phyloP scores from a whole-genome alignment of 2,888 invertebrate genomes.

The Thyatira batis region DNA sequence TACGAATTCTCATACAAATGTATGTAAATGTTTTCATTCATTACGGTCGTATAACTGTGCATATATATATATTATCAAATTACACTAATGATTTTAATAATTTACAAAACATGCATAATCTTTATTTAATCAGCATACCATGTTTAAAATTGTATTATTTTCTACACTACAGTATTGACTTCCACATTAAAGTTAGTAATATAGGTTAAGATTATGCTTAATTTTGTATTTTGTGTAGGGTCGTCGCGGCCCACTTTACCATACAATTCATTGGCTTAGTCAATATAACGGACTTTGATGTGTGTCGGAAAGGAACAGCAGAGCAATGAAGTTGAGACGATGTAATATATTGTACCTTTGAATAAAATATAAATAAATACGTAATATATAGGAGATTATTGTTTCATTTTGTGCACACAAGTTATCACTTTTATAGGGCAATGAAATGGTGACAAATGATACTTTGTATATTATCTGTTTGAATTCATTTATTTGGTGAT shows the following conservation, averaged over 20 bases:
- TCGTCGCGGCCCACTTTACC: slow-evolving; percentile 62
- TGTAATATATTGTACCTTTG: slow-evolving; percentile 83
- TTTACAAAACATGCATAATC: slow-evolving; percentile 68
- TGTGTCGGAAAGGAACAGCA: slow-evolving; percentile 68
- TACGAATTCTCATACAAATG: slow-evolving; percentile 30
- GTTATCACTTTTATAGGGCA: background rate
- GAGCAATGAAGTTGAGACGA: slow-evolving; percentile 70
- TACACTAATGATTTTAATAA: slow-evolving; percentile 37
- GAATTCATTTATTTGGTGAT: slow-evolving; percentile 72
- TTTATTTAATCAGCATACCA: slow-evolving; percentile 66
- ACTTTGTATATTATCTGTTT: slow-evolving; percentile 31
- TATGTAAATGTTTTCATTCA: slow-evolving; percentile 67
- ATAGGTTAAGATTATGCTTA: slow-evolving; percentile 76
- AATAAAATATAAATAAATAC: slow-evolving; percentile 80
- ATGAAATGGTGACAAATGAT: background rate
- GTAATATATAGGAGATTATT: slow-evolving; percentile 73
- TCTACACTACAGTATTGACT: slow-evolving; percentile 77
- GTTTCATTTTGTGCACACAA: slow-evolving; percentile 46
- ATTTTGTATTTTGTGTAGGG: slow-evolving; percentile 78
- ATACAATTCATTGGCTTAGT: slow-evolving; percentile 75
- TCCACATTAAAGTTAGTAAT: slow-evolving; percentile 68
- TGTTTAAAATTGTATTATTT: slow-evolving; percentile 70
- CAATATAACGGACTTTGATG: slow-evolving; percentile 71
- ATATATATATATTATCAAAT: slow-evolving; percentile 43
- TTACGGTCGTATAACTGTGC: slow-evolving; percentile 44